Evolutionary conservation across 2,113 vertebrate species (phyloP), one percentile per base, ranked within the genome.

Genomic region (Spilogale gracilis): DNA sequence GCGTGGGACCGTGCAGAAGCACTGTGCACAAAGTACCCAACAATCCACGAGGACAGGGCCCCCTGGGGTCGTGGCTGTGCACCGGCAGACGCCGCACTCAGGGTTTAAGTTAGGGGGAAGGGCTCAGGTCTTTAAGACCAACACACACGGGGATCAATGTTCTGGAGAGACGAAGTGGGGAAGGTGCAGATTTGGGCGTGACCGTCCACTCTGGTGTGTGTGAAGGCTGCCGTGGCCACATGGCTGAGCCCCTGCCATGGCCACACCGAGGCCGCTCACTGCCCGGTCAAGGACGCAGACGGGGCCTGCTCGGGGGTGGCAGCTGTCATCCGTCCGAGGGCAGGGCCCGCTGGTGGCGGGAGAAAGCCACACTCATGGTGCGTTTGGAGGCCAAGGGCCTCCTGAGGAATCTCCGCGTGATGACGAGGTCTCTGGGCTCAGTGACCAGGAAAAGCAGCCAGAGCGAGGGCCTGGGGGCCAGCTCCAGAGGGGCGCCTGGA

Each of bases 161-260:
- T 17, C 73, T 9, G 4, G 14, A 78, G 14, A 52, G 48, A 52
- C 6, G 27, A 3, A 52, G 74, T 27, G 0, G 48, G 65, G 32
- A 69, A 16, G 74, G 16, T 14, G 16, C 9, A 9, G 76, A 20
- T 1, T 5, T 32, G 14, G 9, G 50, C 3, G 1, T 10, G 0
- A 9, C 1, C 1, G 45, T 30, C 45, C 73, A 5, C 11, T 30
- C 6, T 18, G 2, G 14, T 14, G 13, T 3, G 63, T 30, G 30
- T 32, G 13, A 32, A 30, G 27, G 27, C 6, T 0, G 63, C 13
- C 6, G 30, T 6, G 6, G 76, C 76, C 48, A 0, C 0, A 3
- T 1, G 16, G 76, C 25, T 27, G 13, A 54, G 76, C 32, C 48
- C 10, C 20, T 6, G 76, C 25, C 4, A 6, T 17, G 74, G 25